Percentiles rank a stretch among this genome's conserved stretches.
These are phyloP conservation scores for Cydia pomonella DNA, from an alignment of 1,140 invertebrate genomes.

Conservation along the genomic window DNA sequence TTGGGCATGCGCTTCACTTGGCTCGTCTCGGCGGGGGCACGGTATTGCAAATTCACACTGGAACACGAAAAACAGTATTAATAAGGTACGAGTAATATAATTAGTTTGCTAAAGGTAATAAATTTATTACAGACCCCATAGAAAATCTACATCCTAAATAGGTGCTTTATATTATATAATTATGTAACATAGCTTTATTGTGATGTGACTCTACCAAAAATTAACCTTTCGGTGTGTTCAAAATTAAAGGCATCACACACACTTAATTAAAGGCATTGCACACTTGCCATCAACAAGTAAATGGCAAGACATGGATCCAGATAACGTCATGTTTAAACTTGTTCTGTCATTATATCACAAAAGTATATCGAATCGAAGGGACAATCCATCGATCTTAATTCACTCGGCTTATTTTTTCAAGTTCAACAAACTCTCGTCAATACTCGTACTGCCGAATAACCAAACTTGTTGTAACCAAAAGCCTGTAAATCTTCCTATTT, in stretches of 20 bases:
- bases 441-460: neutral
- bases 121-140: no score
- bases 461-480: neutral
- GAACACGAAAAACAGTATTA: no score
- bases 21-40: no score
- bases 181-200: no score
- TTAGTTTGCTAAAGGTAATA: no score
- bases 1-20: no score
- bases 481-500: conserved; percentile 3
- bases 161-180: no score
- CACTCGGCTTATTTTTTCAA: neutral
- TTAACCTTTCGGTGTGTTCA: neutral
- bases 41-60: no score
- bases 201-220: neutral
- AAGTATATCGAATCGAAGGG: conserved; percentile 4
- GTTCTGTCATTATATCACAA: conserved; percentile 25
- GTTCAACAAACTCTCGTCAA: conserved; percentile 11
- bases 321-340: conserved; percentile 28
- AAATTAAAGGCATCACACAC: neutral
- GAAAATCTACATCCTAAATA: no score
- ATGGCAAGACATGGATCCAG: neutral
- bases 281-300: conserved; percentile 6
- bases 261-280: no score
- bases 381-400: conserved; percentile 15
- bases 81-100: no score